A percentile compares a stretch with the other conserved stretches of the same genome.
Evolutionary conservation across 2,113 vertebrate species (phyloP).

Genomic region (Poecilia latipinna): DNA sequence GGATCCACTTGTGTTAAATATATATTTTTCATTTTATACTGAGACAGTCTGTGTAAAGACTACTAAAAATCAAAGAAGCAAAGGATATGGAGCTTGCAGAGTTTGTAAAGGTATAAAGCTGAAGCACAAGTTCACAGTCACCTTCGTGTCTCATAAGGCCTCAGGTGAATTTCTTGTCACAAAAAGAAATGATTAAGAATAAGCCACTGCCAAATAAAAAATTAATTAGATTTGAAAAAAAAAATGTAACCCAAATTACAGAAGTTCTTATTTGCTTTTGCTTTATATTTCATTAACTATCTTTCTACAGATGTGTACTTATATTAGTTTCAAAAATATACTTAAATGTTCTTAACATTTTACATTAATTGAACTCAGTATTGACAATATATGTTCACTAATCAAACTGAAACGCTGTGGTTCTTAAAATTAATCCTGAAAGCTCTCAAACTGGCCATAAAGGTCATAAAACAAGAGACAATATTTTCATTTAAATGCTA

Average conservation of each 20-base stretch:
- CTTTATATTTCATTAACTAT: not conserved
- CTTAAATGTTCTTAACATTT: not conserved
- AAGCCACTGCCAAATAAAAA: too few species aligned
- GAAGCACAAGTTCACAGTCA: too few species aligned
- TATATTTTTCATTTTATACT: not conserved
- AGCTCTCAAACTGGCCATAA: not conserved
- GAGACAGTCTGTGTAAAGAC: not conserved
- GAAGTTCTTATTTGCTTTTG: too few species aligned
- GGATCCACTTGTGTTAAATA: not conserved
- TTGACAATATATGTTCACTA: not conserved
- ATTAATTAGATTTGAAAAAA: too few species aligned
- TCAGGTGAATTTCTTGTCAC: too few species aligned
- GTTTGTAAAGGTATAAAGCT: not conserved
- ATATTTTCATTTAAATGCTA: not conserved
- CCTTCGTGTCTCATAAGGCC: too few species aligned
- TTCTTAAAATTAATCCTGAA: not conserved
- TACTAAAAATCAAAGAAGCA: not conserved
- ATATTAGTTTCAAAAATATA: not conserved
- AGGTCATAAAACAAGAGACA: not conserved
- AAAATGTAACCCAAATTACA: too few species aligned
- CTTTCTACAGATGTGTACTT: not conserved
- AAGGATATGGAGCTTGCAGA: not conserved
- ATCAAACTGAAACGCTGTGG: not conserved
- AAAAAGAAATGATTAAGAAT: too few species aligned
- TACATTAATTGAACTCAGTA: not conserved